Evolutionary conservation across 2,797 vertebrate genomes (phyloP).

Genomic region (Myotis planiceps): DNA sequence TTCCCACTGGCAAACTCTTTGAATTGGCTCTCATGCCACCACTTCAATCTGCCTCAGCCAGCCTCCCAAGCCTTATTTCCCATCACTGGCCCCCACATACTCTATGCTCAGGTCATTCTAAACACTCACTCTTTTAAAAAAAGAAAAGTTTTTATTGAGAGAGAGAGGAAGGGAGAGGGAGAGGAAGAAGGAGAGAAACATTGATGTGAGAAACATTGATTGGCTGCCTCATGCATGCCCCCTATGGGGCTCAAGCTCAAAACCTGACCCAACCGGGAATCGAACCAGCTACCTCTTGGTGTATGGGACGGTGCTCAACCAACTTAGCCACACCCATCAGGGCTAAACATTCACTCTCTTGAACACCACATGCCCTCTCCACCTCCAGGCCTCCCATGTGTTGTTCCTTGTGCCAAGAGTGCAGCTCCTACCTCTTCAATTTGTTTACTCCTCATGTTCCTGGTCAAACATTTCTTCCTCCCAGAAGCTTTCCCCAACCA

Average conservation of each 20-base stretch:
- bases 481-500: background rate
- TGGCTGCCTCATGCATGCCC: background rate
- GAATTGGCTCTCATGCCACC: background rate
- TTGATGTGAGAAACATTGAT: background rate
- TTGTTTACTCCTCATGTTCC: background rate
- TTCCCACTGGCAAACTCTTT: background rate
- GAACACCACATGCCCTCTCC: background rate
- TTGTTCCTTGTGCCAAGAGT: background rate
- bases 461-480: background rate
- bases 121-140: background rate
- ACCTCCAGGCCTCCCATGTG: background rate
- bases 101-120: background rate
- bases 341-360: background rate
- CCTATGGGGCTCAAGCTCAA: background rate
- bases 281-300: background rate
- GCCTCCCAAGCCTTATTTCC: background rate
- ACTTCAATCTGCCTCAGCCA: background rate
- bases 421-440: background rate
- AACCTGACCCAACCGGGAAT: background rate
- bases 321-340: background rate
- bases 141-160: background rate
- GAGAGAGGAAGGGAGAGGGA: background rate
- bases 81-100: accelerated
- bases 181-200: background rate
- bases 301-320: background rate